phyloP scores from a whole-genome alignment of 2,888 invertebrate species.

The Lepetodrilus schrolli region DNA sequence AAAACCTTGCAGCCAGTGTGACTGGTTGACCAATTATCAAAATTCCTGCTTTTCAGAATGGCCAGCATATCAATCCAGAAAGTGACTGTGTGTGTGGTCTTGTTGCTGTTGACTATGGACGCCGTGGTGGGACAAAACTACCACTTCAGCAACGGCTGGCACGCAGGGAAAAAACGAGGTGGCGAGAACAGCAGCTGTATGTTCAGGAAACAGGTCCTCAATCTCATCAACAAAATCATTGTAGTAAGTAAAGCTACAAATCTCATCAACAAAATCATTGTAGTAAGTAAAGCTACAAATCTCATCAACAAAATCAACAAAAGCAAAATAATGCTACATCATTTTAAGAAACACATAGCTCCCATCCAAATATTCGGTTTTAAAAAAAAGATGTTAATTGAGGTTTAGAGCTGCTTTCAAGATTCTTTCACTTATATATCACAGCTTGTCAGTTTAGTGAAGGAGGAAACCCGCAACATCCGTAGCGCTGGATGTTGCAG shows the following conservation, averaged over 20 bases:
- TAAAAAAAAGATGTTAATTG: no score
- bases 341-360: no score
- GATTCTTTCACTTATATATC: no score
- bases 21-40: no score
- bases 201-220: slow-evolving; percentile 53
- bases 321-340: no score
- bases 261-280: slow-evolving; percentile 53
- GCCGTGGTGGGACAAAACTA: slow-evolving; percentile 41
- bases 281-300: slow-evolving; percentile 46
- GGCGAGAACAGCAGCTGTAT: slow-evolving; percentile 42
- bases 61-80: background rate
- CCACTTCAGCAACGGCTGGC: slow-evolving; percentile 73
- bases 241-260: slow-evolving; percentile 48
- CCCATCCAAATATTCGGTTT: no score
- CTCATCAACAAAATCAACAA: slow-evolving; percentile 53
- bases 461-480: no score
- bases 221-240: slow-evolving; percentile 52
- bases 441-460: no score
- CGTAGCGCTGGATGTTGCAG: no score
- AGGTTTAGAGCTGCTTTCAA: no score
- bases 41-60: slow-evolving; percentile 21
- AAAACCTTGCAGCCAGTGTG: no score
- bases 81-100: background rate
- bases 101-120: background rate
- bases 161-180: slow-evolving; percentile 61